Base-by-base conservation (phyloP, 2,113 vertebrate species). In the Lepus americanus region DNA sequence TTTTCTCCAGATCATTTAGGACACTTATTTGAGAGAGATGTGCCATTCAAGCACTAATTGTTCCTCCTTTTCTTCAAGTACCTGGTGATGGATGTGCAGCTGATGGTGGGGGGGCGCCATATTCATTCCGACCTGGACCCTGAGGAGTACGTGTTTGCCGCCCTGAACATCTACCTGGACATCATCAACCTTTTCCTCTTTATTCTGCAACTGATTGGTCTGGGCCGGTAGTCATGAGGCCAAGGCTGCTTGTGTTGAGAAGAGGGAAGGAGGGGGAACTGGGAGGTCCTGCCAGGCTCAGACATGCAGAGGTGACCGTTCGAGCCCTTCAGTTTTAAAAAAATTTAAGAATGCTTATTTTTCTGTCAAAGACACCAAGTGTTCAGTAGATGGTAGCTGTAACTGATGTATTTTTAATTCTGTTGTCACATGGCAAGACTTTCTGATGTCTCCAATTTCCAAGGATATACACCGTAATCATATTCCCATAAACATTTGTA, bases 91-190 rank as follows among this genome's bases (percentile, higher is more conserved):
- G 99, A 99, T 59, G 98, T 98, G 17, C 98, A 99, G 97, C 96
- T 99, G n/a, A 98, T 98, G 90, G 92, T 99, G 53, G 98, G 98
- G 53, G 99, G 98, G 14, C 98, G 96, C 39, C 99, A 99, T 51
- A 97, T 98, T 95, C 97, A 98, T 90, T 98, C 97, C 63, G 22
- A 95, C 70, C 90, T 97, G 94, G 36, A 96, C 96, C 98, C 98
- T 1, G 98, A 99, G 95, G 99, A 99, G 85, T 99, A 99, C 11
- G 90, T 99, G 79, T 99, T 99, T 95, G 98, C 99, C 66, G 97
- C 98, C 36, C 98, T 99, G 72, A 99, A 98, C 92, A 98, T 99
- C 82, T 99, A 98, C 94, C 73, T 99, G 98, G 98, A 99, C 89
- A 98, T 99, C 10, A 73, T 98, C 81, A 96, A 95, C 72, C 81